These are phyloP conservation scores for Luperina nickerlii DNA, from an alignment of 2,888 invertebrate species.

Conservation along the genomic window DNA sequence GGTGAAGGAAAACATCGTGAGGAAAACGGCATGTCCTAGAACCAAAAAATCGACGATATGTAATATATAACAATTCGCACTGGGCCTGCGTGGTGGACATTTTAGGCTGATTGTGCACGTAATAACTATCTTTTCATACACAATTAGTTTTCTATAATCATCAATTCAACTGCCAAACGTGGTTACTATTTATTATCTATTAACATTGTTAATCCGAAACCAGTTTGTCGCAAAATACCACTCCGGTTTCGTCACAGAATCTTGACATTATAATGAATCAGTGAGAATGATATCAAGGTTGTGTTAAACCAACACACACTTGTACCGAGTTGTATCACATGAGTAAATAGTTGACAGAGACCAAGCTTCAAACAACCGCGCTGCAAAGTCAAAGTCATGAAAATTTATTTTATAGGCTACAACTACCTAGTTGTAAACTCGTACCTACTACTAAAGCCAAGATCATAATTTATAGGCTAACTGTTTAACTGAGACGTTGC, in stretches of 20 bases:
- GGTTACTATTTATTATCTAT: not conserved
- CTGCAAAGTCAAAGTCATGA: not conserved
- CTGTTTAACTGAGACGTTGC: too few relatives aligned
- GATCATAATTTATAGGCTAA: too few relatives aligned
- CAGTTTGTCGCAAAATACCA: conserved; percentile 2
- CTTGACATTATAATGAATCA: conserved; percentile 18
- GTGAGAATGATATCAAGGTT: conserved; percentile 41
- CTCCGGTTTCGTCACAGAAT: conserved; percentile 23
- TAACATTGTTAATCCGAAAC: not conserved
- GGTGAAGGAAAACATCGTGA: too few relatives aligned
- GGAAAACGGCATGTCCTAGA: too few relatives aligned
- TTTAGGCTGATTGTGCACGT: too few relatives aligned
- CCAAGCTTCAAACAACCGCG: not conserved
- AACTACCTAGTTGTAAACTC: too few relatives aligned
- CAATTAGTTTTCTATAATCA: not conserved
- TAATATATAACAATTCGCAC: too few relatives aligned
- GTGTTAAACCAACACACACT: not conserved
- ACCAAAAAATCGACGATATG: too few relatives aligned
- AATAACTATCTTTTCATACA: not conserved
- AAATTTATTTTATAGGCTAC: not conserved
- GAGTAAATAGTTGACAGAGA: conserved; percentile 19
- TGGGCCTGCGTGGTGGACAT: too few relatives aligned
- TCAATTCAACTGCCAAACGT: not conserved
- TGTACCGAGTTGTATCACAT: not conserved
- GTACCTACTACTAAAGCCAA: too few relatives aligned